These are phyloP conservation scores for Vulpes vulpes DNA, from an alignment of 2,113 vertebrate genomes.

Conservation along the genomic window DNA sequence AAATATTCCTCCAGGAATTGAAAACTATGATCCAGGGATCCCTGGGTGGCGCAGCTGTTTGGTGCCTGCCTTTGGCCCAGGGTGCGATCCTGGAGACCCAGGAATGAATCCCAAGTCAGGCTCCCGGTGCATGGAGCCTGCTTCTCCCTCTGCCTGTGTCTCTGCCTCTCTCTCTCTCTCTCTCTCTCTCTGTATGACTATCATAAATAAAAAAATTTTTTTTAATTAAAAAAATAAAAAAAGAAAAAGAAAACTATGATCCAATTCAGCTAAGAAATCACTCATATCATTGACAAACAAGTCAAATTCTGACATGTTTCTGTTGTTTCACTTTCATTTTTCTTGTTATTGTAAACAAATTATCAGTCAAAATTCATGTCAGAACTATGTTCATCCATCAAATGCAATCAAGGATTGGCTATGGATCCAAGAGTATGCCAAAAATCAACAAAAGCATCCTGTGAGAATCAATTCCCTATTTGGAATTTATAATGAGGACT, in stretches of 20 bases:
- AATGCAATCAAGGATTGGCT: background rate
- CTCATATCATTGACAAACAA: background rate
- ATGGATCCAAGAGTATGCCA: background rate
- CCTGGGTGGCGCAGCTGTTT: too few relatives aligned
- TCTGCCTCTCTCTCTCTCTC: too few relatives aligned
- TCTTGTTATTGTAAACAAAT: conserved; percentile 27
- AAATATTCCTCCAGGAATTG: background rate
- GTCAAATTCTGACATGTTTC: background rate
- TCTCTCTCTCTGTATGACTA: too few relatives aligned
- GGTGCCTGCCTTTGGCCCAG: too few relatives aligned
- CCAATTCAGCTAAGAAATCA: conserved; percentile 17
- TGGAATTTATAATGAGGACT: background rate
- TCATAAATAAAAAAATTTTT: too few relatives aligned
- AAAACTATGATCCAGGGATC: background rate
- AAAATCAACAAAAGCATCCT: background rate
- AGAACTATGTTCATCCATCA: background rate
- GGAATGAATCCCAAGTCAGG: too few relatives aligned
- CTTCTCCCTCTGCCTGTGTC: too few relatives aligned
- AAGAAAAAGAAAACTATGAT: background rate
- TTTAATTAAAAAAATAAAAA: too few relatives aligned
- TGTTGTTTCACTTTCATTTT: conserved; percentile 11
- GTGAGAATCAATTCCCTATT: background rate
- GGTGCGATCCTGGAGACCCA: too few relatives aligned
- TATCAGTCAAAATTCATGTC: background rate
- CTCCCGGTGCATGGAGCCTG: too few relatives aligned